Conservation (phyloP, 2,888 invertebrate species). For the Nesidiocoris tenuis region DNA sequence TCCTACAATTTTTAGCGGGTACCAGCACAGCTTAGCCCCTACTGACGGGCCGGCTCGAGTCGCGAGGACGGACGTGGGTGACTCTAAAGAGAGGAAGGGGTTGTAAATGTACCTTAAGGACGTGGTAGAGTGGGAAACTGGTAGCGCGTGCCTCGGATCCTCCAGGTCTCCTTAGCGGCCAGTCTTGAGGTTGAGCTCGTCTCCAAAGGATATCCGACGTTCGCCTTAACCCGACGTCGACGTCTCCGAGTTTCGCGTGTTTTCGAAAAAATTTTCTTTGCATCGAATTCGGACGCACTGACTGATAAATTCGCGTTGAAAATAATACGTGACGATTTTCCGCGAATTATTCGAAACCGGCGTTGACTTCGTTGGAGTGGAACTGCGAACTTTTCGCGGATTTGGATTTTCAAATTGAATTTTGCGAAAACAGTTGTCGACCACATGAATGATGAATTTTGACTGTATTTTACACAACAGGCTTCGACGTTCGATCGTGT, state of each 20-base stretch:
- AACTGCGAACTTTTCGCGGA: no score
- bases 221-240: background rate
- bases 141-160: constrained; percentile 38
- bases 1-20: no score
- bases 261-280: no score
- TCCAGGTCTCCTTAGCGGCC: constrained; percentile 25
- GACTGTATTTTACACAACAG: constrained; percentile 22
- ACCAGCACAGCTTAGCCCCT: background rate
- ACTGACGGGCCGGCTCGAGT: background rate
- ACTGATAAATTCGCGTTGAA: no score
- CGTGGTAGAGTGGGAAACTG: constrained; percentile 34
- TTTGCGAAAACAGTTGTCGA: no score
- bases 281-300: no score
- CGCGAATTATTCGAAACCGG: no score
- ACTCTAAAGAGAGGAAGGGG: constrained; percentile 12
- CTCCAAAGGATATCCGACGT: background rate
- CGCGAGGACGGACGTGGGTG: constrained; percentile 29
- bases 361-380: no score
- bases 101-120: background rate
- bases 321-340: no score
- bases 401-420: no score
- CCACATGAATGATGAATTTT: constrained; percentile 33
- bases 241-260: background rate
- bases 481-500: background rate
- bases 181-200: constrained; percentile 26